These are phyloP conservation scores for Semnornis frantzii DNA, from an alignment of 2,113 vertebrate species.

Conservation along the genomic window DNA sequence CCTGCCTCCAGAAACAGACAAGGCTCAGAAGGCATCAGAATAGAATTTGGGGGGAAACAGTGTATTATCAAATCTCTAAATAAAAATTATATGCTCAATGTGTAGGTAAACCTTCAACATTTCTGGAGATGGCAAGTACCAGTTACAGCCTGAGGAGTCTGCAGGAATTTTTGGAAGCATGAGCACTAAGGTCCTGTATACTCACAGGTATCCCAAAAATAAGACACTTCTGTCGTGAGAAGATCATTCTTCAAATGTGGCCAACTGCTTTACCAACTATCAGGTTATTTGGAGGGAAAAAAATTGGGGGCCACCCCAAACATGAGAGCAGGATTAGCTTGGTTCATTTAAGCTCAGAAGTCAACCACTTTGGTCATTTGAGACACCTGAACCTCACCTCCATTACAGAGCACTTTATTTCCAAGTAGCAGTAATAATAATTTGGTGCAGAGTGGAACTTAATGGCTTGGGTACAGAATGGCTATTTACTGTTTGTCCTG, in stretches of 20 bases:
- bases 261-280: not conserved
- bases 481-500: not conserved
- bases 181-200: not conserved
- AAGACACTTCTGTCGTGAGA: not conserved
- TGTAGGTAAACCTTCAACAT: not conserved
- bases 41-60: not conserved
- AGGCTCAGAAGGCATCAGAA: not conserved
- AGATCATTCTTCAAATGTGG: not conserved
- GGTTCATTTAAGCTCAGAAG: not conserved
- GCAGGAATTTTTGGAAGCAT: not conserved
- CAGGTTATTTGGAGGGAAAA: not conserved
- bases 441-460: not conserved
- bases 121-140: not conserved
- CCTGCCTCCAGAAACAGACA: not conserved
- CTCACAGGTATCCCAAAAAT: not conserved
- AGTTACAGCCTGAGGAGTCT: not conserved
- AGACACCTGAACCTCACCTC: not conserved
- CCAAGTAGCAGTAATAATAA: not conserved
- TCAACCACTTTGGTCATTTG: not conserved
- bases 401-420: not conserved
- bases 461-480: not conserved
- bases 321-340: not conserved
- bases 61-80: not conserved
- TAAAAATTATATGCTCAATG: not conserved
- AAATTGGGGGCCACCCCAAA: not conserved